Percentiles rank a stretch among this genome's conserved stretches.
These are phyloP conservation scores for Julus scanicus DNA, from an alignment of 2,888 invertebrate genomes.

Conservation along the genomic window DNA sequence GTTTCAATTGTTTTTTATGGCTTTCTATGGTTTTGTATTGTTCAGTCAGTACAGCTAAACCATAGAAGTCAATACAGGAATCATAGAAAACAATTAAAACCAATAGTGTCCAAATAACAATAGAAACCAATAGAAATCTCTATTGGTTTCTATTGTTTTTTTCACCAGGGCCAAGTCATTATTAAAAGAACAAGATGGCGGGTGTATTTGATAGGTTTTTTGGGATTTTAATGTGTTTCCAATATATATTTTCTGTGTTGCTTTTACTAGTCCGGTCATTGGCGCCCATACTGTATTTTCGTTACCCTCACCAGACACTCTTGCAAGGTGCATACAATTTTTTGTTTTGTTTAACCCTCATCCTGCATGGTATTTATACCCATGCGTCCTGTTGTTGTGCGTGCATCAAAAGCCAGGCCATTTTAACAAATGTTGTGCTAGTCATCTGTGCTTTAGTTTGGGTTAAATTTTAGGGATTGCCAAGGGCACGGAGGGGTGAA, in stretches of 20 bases:
- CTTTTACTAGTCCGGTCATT: neutral
- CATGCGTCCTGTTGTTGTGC: conserved; percentile 25
- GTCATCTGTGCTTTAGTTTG: conserved; percentile 1
- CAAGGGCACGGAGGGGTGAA: neutral
- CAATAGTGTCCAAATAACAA: no score
- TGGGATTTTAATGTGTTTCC: neutral
- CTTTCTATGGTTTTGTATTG: no score
- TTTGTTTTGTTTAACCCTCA: neutral
- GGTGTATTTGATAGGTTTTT: neutral
- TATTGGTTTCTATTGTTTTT: no score
- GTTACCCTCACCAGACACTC: neutral
- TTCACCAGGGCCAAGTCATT: no score
- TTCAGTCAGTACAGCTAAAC: no score
- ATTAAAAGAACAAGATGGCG: no score
- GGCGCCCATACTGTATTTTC: neutral
- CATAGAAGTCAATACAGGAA: no score
- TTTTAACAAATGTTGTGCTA: conserved; percentile 28
- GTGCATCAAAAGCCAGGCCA: neutral
- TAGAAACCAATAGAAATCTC: no score
- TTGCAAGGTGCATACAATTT: neutral
- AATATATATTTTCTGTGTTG: neutral
- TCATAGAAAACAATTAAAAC: no score
- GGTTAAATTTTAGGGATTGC: neutral
- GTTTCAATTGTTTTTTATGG: no score
- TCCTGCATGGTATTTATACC: neutral